These are phyloP conservation scores for Phenganax subtilis DNA, from an alignment of 92 coral and sea anemone genomes.

Conservation along the genomic window DNA sequence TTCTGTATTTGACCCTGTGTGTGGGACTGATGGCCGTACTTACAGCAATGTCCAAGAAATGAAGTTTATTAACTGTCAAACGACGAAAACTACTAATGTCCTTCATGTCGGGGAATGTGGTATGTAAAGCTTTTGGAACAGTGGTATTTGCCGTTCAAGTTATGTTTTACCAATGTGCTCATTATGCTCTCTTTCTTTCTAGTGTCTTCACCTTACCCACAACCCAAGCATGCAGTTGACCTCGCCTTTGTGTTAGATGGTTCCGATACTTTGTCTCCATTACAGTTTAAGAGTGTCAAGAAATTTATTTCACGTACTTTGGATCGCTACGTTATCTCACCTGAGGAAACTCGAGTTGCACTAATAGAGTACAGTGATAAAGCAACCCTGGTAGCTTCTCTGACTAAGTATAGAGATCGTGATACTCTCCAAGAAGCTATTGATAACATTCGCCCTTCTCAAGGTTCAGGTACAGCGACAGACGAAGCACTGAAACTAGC, in stretches of 20 bases:
- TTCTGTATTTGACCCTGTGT: slow-evolving; percentile 19
- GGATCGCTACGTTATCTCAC: slow-evolving; percentile 53
- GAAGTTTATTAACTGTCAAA: slow-evolving; percentile 26
- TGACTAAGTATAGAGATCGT: slow-evolving; percentile 46
- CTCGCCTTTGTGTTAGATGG: slow-evolving; percentile 75
- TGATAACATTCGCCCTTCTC: slow-evolving; percentile 50
- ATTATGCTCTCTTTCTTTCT: background rate
- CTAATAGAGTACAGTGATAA: slow-evolving; percentile 61
- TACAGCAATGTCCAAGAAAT: slow-evolving; percentile 29
- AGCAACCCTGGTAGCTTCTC: slow-evolving; percentile 57
- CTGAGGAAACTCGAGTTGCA: slow-evolving; percentile 60
- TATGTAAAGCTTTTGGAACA: background rate
- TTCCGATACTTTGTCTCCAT: slow-evolving; percentile 60
- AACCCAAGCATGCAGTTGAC: slow-evolving; percentile 58
- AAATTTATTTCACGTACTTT: slow-evolving; percentile 53
- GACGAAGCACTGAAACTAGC: slow-evolving; percentile 65
- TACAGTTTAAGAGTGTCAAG: slow-evolving; percentile 56
- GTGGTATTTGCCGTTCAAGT: background rate
- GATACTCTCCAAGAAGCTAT: slow-evolving; percentile 58
- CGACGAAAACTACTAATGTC: background rate
- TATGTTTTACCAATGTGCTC: background rate
- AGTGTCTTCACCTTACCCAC: slow-evolving; percentile 48
- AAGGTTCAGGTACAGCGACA: slow-evolving; percentile 43
- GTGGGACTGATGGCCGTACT: slow-evolving; percentile 36
- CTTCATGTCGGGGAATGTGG: slow-evolving; percentile 31